Conservation (phyloP, 2,888 invertebrate species). For the Pycnomerus fuliginosus region DNA sequence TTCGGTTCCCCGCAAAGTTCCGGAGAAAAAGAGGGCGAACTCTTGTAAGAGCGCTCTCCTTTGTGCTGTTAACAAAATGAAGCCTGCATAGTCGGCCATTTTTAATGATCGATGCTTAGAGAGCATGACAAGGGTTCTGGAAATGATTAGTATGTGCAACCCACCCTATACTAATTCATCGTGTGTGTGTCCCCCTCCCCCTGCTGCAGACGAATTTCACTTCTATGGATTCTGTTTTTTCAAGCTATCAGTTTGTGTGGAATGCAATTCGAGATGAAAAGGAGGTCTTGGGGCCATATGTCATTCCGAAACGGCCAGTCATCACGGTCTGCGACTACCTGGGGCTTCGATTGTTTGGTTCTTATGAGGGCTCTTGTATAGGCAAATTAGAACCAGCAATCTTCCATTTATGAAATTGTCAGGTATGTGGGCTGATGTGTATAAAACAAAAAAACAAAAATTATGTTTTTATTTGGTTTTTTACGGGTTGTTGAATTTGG, state of each 20-base stretch:
- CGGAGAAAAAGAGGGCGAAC: not conserved
- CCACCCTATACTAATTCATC: constrained; percentile 24
- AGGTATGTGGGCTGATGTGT: too few relatives aligned
- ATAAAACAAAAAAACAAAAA: too few relatives aligned
- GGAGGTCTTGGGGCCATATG: constrained; percentile 24
- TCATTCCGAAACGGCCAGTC: constrained; percentile 23
- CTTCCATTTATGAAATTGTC: not conserved
- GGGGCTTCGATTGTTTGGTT: constrained; percentile 1
- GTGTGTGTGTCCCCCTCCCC: constrained; percentile 8
- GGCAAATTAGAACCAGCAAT: constrained; percentile 10
- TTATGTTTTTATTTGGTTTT: too few relatives aligned
- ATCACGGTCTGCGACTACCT: constrained; percentile 20
- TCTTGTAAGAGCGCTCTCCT: constrained; percentile 6
- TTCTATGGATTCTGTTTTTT: constrained; percentile 33
- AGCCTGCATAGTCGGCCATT: constrained; percentile 29
- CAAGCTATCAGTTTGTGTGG: constrained; percentile 24
- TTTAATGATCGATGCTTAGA: constrained; percentile 25
- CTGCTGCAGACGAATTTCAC: constrained; percentile 16
- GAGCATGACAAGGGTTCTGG: constrained; percentile 31
- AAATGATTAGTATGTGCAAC: constrained; percentile 44
- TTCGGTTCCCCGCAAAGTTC: too few relatives aligned
- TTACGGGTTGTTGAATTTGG: too few relatives aligned
- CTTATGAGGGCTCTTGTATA: constrained; percentile 13
- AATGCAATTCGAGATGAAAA: constrained; percentile 23
- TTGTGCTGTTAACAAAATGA: constrained; percentile 35